These are phyloP conservation scores for Lepus townsendii DNA, from an alignment of 2,797 vertebrate genomes.

Conservation along the genomic window DNA sequence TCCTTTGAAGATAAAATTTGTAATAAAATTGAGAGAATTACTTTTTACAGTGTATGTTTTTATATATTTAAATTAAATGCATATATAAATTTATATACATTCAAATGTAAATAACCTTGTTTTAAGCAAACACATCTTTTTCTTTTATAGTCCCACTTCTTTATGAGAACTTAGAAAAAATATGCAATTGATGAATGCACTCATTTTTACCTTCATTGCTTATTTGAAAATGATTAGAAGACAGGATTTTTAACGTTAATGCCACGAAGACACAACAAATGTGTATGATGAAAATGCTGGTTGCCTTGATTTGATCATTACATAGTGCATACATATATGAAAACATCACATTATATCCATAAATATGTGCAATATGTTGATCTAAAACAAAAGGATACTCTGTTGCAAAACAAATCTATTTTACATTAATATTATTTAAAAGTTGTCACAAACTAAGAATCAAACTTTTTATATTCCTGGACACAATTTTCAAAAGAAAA, in stretches of 20 bases:
- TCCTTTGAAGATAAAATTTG: slow-evolving; percentile 3
- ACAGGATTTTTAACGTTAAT: no score
- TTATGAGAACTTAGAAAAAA: not conserved
- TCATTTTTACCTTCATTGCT: not conserved
- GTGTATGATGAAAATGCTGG: no score
- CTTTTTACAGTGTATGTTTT: not conserved
- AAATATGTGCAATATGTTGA: no score
- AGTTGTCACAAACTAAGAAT: not conserved
- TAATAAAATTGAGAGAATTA: not conserved
- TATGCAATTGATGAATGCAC: not conserved
- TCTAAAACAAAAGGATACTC: not conserved
- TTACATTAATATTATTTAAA: not conserved
- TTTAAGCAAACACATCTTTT: not conserved
- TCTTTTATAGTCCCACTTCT: not conserved
- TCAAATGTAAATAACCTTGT: slow-evolving; percentile 6
- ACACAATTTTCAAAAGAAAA: slow-evolving; percentile 23
- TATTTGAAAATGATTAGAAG: not conserved
- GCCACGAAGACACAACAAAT: no score
- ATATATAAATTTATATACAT: not conserved
- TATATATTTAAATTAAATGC: not conserved
- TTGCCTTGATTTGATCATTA: no score
- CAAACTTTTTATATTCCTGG: not conserved
- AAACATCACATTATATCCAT: no score
- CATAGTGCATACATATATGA: no score
- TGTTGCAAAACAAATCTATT: not conserved